Evolutionary conservation across 2,113 vertebrate species (phyloP).

Genomic region (Elanoides forficatus): DNA sequence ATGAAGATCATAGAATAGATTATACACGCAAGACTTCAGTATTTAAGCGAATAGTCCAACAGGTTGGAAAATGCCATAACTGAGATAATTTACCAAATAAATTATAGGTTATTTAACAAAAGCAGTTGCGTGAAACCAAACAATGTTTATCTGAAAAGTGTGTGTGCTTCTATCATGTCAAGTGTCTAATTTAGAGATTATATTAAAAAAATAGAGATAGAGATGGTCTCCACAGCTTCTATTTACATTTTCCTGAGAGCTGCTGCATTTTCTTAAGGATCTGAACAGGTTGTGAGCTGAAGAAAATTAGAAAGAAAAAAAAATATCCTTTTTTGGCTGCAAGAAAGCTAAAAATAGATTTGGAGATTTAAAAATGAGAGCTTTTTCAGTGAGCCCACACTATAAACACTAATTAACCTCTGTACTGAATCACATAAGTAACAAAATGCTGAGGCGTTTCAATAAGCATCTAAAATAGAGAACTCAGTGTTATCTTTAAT

Average conservation of each 20-base stretch:
- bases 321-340: not conserved
- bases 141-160: not conserved
- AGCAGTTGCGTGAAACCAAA: not conserved
- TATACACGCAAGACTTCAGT: not conserved
- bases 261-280: rapidly evolving
- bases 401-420: not conserved
- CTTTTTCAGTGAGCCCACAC: not conserved
- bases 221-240: not conserved
- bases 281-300: not conserved
- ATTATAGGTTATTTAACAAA: not conserved
- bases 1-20: not conserved
- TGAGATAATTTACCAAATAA: not conserved
- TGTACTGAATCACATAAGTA: not conserved
- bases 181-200: not conserved
- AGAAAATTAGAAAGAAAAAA: not conserved
- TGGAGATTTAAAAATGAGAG: not conserved
- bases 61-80: not conserved
- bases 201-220: not conserved
- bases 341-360: not conserved
- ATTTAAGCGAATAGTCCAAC: not conserved
- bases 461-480: not conserved
- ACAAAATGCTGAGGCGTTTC: not conserved
- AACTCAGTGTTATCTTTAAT: not conserved
- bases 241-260: not conserved
- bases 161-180: rapidly evolving